phyloP scores from a whole-genome alignment of 2,113 vertebrate genomes.

The Anas platyrhynchos region DNA sequence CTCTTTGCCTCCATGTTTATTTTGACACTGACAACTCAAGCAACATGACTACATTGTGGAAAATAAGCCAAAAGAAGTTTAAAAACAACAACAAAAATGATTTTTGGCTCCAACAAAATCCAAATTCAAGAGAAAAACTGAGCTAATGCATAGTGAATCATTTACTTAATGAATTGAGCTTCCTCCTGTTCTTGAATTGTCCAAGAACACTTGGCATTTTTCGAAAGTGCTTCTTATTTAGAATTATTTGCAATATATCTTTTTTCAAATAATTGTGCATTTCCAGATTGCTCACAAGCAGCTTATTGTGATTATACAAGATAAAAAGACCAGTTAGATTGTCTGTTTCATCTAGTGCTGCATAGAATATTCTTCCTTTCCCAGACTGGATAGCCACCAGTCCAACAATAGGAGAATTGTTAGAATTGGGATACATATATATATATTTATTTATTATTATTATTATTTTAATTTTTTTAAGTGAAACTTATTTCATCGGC shows the following conservation, averaged over 20 bases:
- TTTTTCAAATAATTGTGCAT: neutral
- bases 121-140: neutral
- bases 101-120: neutral
- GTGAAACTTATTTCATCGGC: neutral
- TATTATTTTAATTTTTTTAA: neutral
- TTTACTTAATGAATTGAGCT: neutral
- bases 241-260: constrained; percentile 27
- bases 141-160: neutral
- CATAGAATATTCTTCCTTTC: neutral
- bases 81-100: neutral
- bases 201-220: constrained; percentile 12
- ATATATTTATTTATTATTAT: no score
- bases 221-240: neutral
- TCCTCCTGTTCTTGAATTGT: neutral
- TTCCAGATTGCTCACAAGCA: neutral
- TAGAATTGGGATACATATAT: neutral
- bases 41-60: neutral
- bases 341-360: neutral
- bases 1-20: neutral
- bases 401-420: neutral
- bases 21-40: neutral
- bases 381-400: fast-evolving
- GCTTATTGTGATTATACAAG: neutral
- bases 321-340: neutral
- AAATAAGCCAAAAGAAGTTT: neutral